Evolutionary conservation across 2,113 vertebrate genomes (phyloP).

Genomic region (Trachemys scripta): DNA sequence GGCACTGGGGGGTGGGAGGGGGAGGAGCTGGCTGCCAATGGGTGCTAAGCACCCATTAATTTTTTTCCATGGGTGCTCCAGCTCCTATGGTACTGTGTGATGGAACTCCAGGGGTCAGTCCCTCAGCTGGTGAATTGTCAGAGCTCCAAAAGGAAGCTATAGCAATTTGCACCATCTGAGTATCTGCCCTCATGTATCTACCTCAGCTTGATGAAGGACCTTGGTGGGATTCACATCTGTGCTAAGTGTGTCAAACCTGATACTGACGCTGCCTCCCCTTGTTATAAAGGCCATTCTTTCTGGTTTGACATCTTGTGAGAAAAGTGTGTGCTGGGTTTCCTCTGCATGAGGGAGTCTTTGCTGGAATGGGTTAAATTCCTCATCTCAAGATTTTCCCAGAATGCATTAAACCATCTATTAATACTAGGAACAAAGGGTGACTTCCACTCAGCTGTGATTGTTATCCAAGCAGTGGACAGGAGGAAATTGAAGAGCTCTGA

Average conservation of each 20-base stretch:
- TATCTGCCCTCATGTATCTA: not conserved
- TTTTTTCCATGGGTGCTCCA: no score
- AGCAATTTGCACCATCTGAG: not conserved
- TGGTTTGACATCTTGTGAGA: not conserved
- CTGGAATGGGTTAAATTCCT: not conserved
- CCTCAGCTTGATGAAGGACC: not conserved
- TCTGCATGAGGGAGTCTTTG: not conserved
- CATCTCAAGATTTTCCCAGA: not conserved
- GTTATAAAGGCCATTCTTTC: not conserved
- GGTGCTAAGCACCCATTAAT: no score
- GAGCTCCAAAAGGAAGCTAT: accelerated
- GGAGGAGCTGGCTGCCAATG: no score
- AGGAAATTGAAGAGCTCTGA: not conserved
- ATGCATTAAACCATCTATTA: not conserved
- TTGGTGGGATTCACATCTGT: not conserved
- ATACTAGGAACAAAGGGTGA: not conserved
- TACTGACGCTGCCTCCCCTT: not conserved
- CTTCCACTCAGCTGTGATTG: not conserved
- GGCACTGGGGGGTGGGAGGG: no score
- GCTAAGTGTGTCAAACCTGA: not conserved
- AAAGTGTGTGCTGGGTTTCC: not conserved
- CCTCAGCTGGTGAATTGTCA: not conserved
- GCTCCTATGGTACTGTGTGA: accelerated
- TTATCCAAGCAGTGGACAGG: not conserved
- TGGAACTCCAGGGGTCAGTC: not conserved